phyloP scores from a whole-genome alignment of 2,113 vertebrate species.

The Stigmatopora nigra region DNA sequence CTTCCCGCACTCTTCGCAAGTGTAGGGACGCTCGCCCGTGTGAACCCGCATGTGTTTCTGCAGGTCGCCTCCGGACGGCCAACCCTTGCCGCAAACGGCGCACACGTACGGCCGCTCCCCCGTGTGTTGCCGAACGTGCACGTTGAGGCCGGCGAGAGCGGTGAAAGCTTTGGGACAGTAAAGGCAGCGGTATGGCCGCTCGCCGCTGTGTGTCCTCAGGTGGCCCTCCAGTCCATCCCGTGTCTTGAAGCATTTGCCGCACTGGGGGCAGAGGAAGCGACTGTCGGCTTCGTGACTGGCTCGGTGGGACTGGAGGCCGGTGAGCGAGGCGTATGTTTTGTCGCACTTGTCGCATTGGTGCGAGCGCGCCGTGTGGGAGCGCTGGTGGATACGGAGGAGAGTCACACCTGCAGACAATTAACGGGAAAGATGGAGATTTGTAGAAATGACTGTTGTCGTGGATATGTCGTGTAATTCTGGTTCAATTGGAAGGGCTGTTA shows the following conservation, averaged over 20 bases:
- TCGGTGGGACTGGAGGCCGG: slow-evolving; percentile 53
- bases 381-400: slow-evolving; percentile 65
- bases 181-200: slow-evolving; percentile 61
- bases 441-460: too few relatives aligned
- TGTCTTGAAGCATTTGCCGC: slow-evolving; percentile 66
- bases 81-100: slow-evolving; percentile 63
- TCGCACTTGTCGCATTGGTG: slow-evolving; percentile 60
- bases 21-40: slow-evolving; percentile 62
- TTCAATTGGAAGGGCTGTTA: too few relatives aligned
- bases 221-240: slow-evolving; percentile 62
- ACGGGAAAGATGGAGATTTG: background rate
- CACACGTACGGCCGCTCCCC: slow-evolving; percentile 69
- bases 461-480: too few relatives aligned
- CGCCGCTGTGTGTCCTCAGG: slow-evolving; percentile 59
- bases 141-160: slow-evolving; percentile 61
- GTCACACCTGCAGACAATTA: slow-evolving; percentile 43
- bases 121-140: slow-evolving; percentile 66
- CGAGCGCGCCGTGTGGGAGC: slow-evolving; percentile 49
- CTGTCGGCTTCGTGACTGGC: slow-evolving; percentile 49
- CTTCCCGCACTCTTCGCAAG: slow-evolving; percentile 61
- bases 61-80: slow-evolving; percentile 61
- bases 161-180: slow-evolving; percentile 67
- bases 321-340: slow-evolving; percentile 53
- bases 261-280: slow-evolving; percentile 64
- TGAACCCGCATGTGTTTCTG: slow-evolving; percentile 68